These are phyloP conservation scores for Drosophila equinoxialis DNA, from an alignment of 1,140 invertebrate genomes.

Conservation along the genomic window DNA sequence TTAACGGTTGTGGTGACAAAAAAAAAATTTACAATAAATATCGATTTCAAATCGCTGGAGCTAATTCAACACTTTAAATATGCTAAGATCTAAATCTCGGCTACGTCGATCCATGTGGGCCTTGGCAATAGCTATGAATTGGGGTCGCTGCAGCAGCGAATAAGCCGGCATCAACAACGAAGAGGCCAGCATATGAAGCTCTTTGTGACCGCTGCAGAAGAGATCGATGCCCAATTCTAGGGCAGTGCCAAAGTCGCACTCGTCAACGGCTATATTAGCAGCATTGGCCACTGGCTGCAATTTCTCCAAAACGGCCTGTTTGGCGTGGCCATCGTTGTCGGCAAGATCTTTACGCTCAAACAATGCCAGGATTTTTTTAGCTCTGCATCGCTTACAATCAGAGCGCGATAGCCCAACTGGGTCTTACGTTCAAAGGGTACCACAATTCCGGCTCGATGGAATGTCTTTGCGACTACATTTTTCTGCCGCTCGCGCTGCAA, in stretches of 20 bases:
- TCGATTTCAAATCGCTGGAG: constrained; percentile 12
- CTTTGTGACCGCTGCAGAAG: constrained; percentile 89
- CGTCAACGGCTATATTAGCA: constrained; percentile 88
- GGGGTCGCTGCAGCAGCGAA: constrained; percentile 88
- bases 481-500: constrained; percentile 85
- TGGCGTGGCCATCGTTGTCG: constrained; percentile 85
- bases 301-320: constrained; percentile 85
- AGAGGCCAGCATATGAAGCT: constrained; percentile 87
- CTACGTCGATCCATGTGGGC: constrained; percentile 85
- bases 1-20: constrained; percentile 49
- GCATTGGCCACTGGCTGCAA: constrained; percentile 91
- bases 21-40: constrained; percentile 37
- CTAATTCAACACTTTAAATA: constrained; percentile 59
- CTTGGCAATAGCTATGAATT: constrained; percentile 90
- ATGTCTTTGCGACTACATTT: constrained; percentile 89
- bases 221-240: constrained; percentile 94
- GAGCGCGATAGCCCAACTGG: constrained; percentile 90
- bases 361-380: constrained; percentile 89
- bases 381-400: constrained; percentile 90
- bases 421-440: constrained; percentile 93
- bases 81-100: constrained; percentile 59
- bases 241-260: constrained; percentile 95
- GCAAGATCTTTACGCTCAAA: constrained; percentile 85
- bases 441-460: constrained; percentile 94
- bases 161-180: constrained; percentile 91